Evolutionary conservation across 1,140 invertebrate genomes (phyloP).

Genomic region (Drosophila fuyamai): DNA sequence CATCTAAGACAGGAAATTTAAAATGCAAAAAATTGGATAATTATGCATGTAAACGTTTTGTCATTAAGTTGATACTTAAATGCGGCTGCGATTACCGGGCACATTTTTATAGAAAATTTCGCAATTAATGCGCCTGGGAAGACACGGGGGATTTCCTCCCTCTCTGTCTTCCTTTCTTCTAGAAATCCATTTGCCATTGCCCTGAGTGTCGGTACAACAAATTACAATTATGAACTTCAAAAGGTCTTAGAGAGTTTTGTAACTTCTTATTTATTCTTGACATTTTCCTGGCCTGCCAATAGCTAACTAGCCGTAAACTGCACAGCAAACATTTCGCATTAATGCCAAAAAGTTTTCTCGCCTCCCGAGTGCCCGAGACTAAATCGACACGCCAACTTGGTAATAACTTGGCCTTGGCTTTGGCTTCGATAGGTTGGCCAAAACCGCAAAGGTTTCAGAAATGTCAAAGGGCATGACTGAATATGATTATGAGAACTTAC

Average conservation of each 20-base stretch:
- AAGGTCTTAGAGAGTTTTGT: not conserved
- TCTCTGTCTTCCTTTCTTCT: not conserved
- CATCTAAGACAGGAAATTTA: conserved; percentile 68
- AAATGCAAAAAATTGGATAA: conserved; percentile 63
- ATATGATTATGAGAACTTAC: conserved; percentile 8
- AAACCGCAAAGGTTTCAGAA: conserved; percentile 38
- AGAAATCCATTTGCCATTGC: not conserved
- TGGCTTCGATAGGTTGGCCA: conserved; percentile 5
- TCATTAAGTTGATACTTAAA: conserved; percentile 69
- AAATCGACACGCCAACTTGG: conserved; percentile 31
- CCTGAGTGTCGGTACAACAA: not conserved
- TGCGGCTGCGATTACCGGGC: conserved; percentile 56
- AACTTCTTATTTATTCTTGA: conserved; percentile 10
- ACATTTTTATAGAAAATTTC: conserved; percentile 36
- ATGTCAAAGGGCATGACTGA: conserved; percentile 50
- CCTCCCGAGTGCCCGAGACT: conserved; percentile 1
- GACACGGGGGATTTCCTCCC: not conserved
- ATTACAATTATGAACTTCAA: conserved; percentile 17
- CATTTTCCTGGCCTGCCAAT: conserved; percentile 25
- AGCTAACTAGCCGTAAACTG: conserved; percentile 35
- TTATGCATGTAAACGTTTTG: conserved; percentile 73
- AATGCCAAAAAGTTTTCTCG: conserved; percentile 38
- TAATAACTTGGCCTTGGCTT: conserved; percentile 40
- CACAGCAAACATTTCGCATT: conserved; percentile 22
- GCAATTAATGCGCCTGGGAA: conserved; percentile 12